These are phyloP conservation scores for Natator depressus DNA, from an alignment of 2,113 vertebrate genomes.

Conservation along the genomic window DNA sequence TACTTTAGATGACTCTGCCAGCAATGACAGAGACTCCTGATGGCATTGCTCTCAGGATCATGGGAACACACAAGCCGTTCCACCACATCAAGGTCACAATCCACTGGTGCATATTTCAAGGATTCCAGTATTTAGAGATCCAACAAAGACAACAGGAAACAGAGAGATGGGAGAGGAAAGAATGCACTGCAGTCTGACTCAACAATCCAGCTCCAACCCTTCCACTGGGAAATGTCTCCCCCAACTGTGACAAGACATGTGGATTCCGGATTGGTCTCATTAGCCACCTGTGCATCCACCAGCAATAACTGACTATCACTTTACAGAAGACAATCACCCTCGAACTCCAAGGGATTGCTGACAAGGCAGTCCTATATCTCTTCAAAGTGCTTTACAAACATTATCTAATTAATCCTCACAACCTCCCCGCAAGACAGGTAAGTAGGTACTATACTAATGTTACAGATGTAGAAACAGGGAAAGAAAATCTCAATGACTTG, in stretches of 20 bases:
- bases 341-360: background rate
- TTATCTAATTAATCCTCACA: background rate
- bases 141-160: background rate
- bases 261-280: background rate
- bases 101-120: background rate
- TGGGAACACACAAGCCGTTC: background rate
- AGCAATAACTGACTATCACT: background rate
- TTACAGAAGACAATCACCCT: background rate
- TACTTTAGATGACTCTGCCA: background rate
- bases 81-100: background rate
- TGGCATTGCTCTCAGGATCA: background rate
- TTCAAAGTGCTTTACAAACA: background rate
- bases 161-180: background rate
- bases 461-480: background rate
- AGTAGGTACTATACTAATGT: background rate
- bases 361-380: background rate
- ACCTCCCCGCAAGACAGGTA: background rate
- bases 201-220: background rate
- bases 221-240: background rate
- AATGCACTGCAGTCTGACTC: background rate
- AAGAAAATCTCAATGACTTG: background rate
- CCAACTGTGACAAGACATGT: background rate
- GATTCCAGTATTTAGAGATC: background rate
- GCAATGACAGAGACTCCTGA: background rate
- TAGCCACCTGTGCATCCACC: background rate